phyloP scores from a whole-genome alignment of 2,113 vertebrate species.

The Paramisgurnus dabryanus region DNA sequence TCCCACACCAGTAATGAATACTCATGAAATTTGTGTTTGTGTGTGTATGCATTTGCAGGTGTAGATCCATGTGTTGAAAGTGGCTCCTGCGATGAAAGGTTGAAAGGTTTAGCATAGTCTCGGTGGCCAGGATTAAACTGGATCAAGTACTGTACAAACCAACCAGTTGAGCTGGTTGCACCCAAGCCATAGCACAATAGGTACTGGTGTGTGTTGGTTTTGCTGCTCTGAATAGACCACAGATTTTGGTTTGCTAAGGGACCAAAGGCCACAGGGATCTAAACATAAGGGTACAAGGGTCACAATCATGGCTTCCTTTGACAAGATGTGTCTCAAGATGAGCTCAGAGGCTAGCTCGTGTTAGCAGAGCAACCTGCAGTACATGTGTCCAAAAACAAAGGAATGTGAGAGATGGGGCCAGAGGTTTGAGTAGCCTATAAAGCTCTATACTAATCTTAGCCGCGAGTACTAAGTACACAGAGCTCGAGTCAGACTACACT shows the following conservation, averaged over 20 bases:
- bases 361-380: not conserved
- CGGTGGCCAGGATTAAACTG: conserved; percentile 68
- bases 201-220: conserved; percentile 65
- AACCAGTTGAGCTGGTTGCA: conserved; percentile 47
- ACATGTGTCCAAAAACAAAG: conserved; percentile 58
- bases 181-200: conserved; percentile 67
- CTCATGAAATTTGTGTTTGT: not conserved
- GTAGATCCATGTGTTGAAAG: conserved; percentile 47
- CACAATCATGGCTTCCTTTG: not conserved
- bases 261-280: conserved; percentile 7
- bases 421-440: conserved; percentile 61
- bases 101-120: conserved; percentile 55
- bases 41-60: conserved; percentile 55
- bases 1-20: not conserved
- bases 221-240: conserved; percentile 63
- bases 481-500: conserved; percentile 11
- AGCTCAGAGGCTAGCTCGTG: not conserved
- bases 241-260: conserved; percentile 62
- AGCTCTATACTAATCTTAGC: conserved; percentile 66
- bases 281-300: conserved; percentile 10
- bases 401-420: conserved; percentile 63
- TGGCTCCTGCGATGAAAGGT: conserved; percentile 33
- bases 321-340: not conserved
- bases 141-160: conserved; percentile 70
- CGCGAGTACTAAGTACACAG: conserved; percentile 49